Conservation (phyloP, 30 jellyfish, hydroid and myxozoan genomes). For the Sanderia malayensis region DNA sequence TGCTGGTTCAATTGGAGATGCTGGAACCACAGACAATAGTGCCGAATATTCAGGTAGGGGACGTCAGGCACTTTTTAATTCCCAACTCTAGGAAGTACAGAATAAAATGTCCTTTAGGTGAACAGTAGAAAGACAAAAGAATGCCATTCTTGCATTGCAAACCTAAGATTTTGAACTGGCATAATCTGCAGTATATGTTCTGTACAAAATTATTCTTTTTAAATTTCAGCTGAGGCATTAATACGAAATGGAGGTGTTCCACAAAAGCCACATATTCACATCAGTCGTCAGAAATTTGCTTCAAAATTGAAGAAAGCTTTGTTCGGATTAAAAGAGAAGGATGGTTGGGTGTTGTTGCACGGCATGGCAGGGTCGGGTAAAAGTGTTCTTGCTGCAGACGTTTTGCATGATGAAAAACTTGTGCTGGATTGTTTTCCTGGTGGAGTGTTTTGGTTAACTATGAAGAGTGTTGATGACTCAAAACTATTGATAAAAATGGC, state of each 20-base stretch:
- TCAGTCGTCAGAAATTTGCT: slow-evolving; percentile 46
- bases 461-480: slow-evolving; percentile 70
- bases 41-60: too few species aligned
- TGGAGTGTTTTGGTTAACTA: slow-evolving; percentile 85
- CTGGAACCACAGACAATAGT: too few species aligned
- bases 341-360: slow-evolving; percentile 93
- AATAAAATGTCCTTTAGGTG: slow-evolving; percentile 40
- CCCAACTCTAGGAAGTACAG: slow-evolving; percentile 13
- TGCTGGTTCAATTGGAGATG: too few species aligned
- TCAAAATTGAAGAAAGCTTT: slow-evolving; percentile 55
- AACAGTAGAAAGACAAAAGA: too few species aligned
- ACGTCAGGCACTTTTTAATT: too few species aligned
- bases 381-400: slow-evolving; percentile 85
- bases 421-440: slow-evolving; percentile 92
- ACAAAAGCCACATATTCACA: slow-evolving; percentile 52
- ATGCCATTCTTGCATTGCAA: too few species aligned
- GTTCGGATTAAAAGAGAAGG: slow-evolving; percentile 37
- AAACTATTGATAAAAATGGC: slow-evolving; percentile 84
- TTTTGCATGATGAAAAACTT: slow-evolving; percentile 44
- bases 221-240: slow-evolving; percentile 58
- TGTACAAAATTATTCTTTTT: neutral
- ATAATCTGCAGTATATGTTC: too few species aligned
- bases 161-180: too few species aligned
- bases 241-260: slow-evolving; percentile 97
- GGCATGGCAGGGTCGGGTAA: slow-evolving; percentile 99